Evolutionary conservation across 2,113 vertebrate genomes (phyloP).

Genomic region (Agapornis roseicollis): DNA sequence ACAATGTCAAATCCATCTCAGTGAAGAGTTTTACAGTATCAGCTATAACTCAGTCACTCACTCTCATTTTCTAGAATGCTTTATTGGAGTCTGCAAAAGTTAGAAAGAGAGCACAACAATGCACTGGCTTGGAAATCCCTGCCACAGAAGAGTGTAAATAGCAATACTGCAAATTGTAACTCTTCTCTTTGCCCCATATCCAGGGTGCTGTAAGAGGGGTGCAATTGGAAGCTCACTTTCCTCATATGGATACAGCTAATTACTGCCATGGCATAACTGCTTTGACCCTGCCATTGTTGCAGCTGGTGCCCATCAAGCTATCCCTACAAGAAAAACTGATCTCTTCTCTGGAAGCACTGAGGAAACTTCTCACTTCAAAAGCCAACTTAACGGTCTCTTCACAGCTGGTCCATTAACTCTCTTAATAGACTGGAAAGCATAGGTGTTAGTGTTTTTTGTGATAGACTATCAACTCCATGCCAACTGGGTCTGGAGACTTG

Average conservation of each 20-base stretch:
- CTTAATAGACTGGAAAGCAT: background rate
- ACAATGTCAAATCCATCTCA: background rate
- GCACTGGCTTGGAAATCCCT: background rate
- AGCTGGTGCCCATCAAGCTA: background rate
- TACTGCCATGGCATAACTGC: background rate
- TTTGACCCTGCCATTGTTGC: background rate
- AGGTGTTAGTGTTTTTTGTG: background rate
- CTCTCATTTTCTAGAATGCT: slow-evolving; percentile 19
- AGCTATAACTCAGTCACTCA: slow-evolving; percentile 38
- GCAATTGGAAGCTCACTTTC: background rate
- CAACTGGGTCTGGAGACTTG: background rate
- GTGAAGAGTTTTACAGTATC: slow-evolving; percentile 18
- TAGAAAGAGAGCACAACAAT: background rate
- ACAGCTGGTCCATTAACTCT: slow-evolving; percentile 4
- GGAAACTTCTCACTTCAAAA: slow-evolving; percentile 3
- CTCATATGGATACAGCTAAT: background rate
- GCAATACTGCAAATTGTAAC: background rate
- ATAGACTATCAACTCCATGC: background rate
- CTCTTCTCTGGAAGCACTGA: background rate
- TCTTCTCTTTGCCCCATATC: background rate
- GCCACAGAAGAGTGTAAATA: background rate
- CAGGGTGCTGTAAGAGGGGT: background rate
- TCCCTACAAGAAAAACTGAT: background rate
- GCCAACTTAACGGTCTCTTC: background rate
- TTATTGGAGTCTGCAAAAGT: slow-evolving; percentile 19